These are phyloP conservation scores for Carassius auratus DNA, from an alignment of 2,113 vertebrate species.

Conservation along the genomic window DNA sequence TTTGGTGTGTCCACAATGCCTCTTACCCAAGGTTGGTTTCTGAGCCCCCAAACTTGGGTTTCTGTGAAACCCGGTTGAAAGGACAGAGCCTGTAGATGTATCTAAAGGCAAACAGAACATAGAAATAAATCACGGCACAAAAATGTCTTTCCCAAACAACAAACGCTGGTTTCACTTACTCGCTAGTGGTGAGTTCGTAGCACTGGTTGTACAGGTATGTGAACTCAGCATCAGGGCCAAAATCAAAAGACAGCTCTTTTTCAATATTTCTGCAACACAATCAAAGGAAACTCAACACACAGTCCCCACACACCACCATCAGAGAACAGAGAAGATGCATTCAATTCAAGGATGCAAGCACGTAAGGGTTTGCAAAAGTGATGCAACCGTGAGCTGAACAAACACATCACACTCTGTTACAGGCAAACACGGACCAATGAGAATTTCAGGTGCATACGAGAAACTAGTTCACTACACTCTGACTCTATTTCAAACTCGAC, in stretches of 20 bases:
- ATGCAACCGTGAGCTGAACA: neutral
- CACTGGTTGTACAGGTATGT: constrained; percentile 87
- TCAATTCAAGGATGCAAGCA: neutral
- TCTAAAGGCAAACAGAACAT: constrained; percentile 63
- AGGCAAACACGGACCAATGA: neutral
- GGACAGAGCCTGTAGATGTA: constrained; percentile 89
- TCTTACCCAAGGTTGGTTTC: constrained; percentile 89
- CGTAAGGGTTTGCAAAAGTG: neutral
- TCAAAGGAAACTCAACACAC: constrained; percentile 4
- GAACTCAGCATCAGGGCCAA: constrained; percentile 84
- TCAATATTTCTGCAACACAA: constrained; percentile 79
- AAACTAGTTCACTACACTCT: neutral
- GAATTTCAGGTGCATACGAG: neutral
- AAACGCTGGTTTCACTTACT: constrained; percentile 76
- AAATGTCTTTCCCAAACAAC: neutral
- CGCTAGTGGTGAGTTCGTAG: constrained; percentile 85
- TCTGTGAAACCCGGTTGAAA: constrained; percentile 89
- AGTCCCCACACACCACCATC: neutral
- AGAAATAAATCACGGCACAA: neutral
- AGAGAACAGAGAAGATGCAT: neutral
- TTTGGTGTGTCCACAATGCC: neutral
- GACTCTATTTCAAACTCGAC: neutral
- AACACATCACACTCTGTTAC: neutral
- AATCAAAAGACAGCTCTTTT: constrained; percentile 89
- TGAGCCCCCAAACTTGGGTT: constrained; percentile 87